A percentile compares a stretch with the other conserved stretches of the same genome.
These are phyloP conservation scores for Heliconius cydno DNA, from an alignment of 2,888 invertebrate species.

Conservation along the genomic window DNA sequence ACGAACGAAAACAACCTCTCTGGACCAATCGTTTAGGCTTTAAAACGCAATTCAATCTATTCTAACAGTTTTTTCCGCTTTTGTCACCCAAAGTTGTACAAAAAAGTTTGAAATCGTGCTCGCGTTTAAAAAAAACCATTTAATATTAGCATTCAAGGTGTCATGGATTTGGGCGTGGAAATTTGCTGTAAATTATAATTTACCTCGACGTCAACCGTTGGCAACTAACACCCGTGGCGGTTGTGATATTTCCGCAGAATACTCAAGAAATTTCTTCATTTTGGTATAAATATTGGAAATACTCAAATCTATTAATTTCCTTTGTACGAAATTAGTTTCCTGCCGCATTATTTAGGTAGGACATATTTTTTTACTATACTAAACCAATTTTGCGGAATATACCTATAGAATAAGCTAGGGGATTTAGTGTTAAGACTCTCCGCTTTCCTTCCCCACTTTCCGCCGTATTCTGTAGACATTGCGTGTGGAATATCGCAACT, in stretches of 20 bases:
- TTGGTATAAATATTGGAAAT: neutral
- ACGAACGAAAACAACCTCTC: conserved; percentile 57
- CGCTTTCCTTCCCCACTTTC: too few species aligned
- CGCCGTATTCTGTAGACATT: neutral
- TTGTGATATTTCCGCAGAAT: conserved; percentile 36
- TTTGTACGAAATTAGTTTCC: neutral
- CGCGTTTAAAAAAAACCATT: conserved; percentile 68
- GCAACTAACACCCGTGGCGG: conserved; percentile 38
- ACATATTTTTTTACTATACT: too few species aligned
- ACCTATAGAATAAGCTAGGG: neutral
- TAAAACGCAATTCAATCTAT: conserved; percentile 49
- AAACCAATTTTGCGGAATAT: too few species aligned
- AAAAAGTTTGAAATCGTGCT: conserved; percentile 80
- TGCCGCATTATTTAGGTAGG: neutral
- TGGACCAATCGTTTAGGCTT: conserved; percentile 54
- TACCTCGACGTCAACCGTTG: conserved; percentile 53
- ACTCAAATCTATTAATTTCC: neutral
- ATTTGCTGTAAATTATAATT: conserved; percentile 66
- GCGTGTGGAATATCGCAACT: neutral
- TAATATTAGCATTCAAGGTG: conserved; percentile 79
- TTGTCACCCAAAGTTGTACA: conserved; percentile 75
- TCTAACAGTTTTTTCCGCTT: conserved; percentile 60
- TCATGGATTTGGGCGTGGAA: conserved; percentile 71
- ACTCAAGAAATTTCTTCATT: neutral
- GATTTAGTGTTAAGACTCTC: too few species aligned